These are phyloP conservation scores for Andricus curvator DNA, from an alignment of 2,888 invertebrate species.

Conservation along the genomic window DNA sequence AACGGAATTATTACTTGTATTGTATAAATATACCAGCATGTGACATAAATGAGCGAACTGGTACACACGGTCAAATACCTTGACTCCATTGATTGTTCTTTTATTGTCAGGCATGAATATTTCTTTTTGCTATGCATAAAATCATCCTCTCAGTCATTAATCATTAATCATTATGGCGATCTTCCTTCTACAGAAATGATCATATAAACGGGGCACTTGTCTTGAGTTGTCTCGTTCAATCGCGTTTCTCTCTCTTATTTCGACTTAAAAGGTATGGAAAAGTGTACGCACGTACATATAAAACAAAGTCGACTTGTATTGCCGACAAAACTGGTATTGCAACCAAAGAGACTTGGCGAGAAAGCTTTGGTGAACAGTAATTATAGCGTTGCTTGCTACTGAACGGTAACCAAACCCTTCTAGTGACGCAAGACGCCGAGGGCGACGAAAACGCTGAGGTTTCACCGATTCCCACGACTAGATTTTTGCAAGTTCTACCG, in stretches of 20 bases:
- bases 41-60: neutral
- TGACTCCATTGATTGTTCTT: constrained; percentile 28
- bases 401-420: constrained; percentile 56
- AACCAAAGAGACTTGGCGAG: constrained; percentile 46
- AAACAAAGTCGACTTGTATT: neutral
- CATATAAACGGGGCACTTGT: neutral
- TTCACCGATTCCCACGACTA: constrained; percentile 26
- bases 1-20: neutral
- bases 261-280: neutral
- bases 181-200: neutral
- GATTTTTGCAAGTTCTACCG: neutral
- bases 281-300: neutral
- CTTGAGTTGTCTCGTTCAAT: neutral
- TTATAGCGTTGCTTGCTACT: constrained; percentile 62
- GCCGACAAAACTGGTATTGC: neutral
- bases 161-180: constrained; percentile 6
- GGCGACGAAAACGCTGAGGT: constrained; percentile 7
- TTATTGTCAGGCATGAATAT: constrained; percentile 7
- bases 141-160: constrained; percentile 18
- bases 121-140: constrained; percentile 16
- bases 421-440: constrained; percentile 16
- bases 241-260: neutral
- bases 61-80: neutral
- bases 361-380: constrained; percentile 55
- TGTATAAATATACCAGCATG: too few species aligned